phyloP scores from a whole-genome alignment of 2,797 vertebrate genomes.

The Pteronotus mesoamericanus region DNA sequence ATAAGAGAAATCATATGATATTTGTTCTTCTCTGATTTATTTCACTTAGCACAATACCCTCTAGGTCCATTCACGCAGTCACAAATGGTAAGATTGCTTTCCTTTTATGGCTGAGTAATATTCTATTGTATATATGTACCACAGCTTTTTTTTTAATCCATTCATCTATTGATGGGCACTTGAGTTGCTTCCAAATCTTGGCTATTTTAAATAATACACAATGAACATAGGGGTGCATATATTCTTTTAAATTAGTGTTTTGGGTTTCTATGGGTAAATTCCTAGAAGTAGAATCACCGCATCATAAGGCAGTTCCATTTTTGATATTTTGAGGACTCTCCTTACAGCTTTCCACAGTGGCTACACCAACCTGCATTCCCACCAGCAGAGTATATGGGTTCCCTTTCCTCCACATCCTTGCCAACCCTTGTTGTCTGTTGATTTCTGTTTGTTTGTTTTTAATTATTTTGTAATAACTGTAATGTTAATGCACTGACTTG shows the following conservation, averaged over 20 bases:
- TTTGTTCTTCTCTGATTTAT: not conserved
- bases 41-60: not conserved
- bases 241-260: not conserved
- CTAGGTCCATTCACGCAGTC: not conserved
- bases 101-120: not conserved
- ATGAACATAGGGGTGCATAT: not conserved
- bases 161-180: not conserved
- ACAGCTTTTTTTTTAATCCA: not conserved
- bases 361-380: not conserved
- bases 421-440: not conserved
- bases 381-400: not conserved
- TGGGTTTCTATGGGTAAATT: not conserved
- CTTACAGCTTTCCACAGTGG: not conserved
- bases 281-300: not conserved
- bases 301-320: not conserved
- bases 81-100: not conserved
- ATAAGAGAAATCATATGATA: not conserved
- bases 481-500: not conserved
- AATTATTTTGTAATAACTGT: not conserved
- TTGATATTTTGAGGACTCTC: not conserved
- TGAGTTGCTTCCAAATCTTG: not conserved
- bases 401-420: not conserved
- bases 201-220: not conserved
- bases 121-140: no score
- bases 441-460: not conserved